Conservation (phyloP, 2,797 vertebrate genomes). For the Coranthus polyacanthus region DNA sequence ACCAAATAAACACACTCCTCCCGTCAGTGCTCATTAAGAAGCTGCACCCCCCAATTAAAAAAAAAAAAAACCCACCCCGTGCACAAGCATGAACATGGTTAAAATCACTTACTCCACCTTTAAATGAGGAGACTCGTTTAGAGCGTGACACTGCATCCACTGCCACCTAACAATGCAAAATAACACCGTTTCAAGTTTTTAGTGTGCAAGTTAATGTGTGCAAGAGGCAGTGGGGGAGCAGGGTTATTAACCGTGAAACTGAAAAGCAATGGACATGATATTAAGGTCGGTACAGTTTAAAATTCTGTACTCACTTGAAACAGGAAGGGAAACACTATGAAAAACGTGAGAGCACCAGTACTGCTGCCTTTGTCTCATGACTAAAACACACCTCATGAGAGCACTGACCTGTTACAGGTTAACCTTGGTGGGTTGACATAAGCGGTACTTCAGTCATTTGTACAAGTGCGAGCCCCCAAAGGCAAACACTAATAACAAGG, state of each 20-base stretch:
- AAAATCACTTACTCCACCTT: neutral
- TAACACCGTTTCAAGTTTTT: slow-evolving; percentile 60
- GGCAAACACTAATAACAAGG: slow-evolving; percentile 73
- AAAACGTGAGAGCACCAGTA: slow-evolving; percentile 1
- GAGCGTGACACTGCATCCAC: slow-evolving; percentile 18
- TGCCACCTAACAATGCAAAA: slow-evolving; percentile 26
- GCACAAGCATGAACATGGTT: no score
- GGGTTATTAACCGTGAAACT: slow-evolving; percentile 11
- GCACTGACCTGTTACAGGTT: slow-evolving; percentile 49
- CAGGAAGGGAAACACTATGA: neutral
- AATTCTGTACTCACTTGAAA: slow-evolving; percentile 16
- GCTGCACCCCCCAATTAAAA: no score
- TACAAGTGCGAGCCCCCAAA: slow-evolving; percentile 55
- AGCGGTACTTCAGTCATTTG: slow-evolving; percentile 55
- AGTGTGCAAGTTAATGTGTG: slow-evolving; percentile 47
- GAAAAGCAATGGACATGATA: slow-evolving; percentile 30
- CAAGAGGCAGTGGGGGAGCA: slow-evolving; percentile 52
- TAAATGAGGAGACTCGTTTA: slow-evolving; percentile 7
- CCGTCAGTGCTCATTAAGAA: no score
- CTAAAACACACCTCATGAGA: slow-evolving; percentile 44
- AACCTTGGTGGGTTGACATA: slow-evolving; percentile 53
- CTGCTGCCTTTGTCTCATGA: slow-evolving; percentile 27
- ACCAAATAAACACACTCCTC: no score
- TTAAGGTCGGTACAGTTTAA: slow-evolving; percentile 2
- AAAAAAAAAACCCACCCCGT: no score